A percentile compares a stretch with the other conserved stretches of the same genome.
Conservation (phyloP, 2,888 invertebrate genomes). For the Psylliodes chrysocephalus region DNA sequence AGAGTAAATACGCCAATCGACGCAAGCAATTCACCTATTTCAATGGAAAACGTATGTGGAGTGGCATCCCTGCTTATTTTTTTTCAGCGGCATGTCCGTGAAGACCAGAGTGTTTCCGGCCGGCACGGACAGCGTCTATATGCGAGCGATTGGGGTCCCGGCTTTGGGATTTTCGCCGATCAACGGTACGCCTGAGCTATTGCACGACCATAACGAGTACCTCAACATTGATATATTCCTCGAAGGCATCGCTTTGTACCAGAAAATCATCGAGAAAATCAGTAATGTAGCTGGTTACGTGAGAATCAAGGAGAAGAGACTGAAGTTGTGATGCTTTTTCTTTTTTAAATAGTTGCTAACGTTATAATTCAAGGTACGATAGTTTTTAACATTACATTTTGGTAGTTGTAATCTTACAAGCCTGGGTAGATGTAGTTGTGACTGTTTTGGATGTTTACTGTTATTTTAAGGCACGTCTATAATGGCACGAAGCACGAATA, state of each 20-base stretch:
- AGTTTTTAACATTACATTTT: too few species aligned
- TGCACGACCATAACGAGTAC: slow-evolving; percentile 94
- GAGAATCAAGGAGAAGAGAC: slow-evolving; percentile 11
- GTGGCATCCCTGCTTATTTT: slow-evolving; percentile 25
- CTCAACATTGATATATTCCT: slow-evolving; percentile 82
- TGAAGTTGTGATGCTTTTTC: slow-evolving; percentile 5
- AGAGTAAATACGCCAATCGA: too few species aligned
- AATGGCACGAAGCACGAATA: too few species aligned
- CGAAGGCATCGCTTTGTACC: slow-evolving; percentile 83
- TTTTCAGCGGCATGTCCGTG: slow-evolving; percentile 73
- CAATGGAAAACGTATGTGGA: too few species aligned
- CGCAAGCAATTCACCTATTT: too few species aligned
- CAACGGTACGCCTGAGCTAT: slow-evolving; percentile 81
- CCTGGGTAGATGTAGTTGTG: too few species aligned
- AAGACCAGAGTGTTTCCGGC: slow-evolving; percentile 85
- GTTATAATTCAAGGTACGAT: too few species aligned
- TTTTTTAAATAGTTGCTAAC: too few species aligned
- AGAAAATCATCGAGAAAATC: slow-evolving; percentile 72
- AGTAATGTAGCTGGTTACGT: slow-evolving; percentile 64
- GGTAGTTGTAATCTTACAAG: too few species aligned
- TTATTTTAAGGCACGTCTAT: too few species aligned
- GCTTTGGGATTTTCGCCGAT: slow-evolving; percentile 94
- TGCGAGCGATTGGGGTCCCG: slow-evolving; percentile 81
- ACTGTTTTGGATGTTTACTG: too few species aligned
- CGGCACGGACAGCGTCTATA: slow-evolving; percentile 88